Percentiles rank a stretch among this genome's conserved stretches.
phyloP scores from a whole-genome alignment of 2,888 invertebrate genomes.

The Antitype chi region DNA sequence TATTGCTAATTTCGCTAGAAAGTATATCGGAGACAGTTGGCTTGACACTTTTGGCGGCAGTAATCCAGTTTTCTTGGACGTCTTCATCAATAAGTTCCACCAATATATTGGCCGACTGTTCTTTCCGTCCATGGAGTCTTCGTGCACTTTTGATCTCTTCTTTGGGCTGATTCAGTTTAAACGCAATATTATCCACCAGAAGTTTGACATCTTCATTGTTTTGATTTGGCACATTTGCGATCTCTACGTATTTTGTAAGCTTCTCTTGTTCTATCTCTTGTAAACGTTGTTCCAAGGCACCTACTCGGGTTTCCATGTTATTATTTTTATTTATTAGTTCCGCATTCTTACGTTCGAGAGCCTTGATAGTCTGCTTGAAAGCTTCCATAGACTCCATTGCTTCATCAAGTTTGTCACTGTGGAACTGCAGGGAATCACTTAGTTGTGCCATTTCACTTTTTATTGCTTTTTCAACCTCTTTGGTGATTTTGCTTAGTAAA shows the following conservation, averaged over 20 bases:
- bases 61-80: constrained; percentile 1
- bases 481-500: neutral
- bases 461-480: neutral
- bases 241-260: neutral
- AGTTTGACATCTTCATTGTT: neutral
- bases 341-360: neutral
- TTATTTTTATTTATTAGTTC: neutral
- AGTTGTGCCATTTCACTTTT: neutral
- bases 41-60: constrained; percentile 16
- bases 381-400: constrained; percentile 5
- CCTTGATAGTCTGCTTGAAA: constrained; percentile 4
- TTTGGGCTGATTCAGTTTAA: too few species aligned
- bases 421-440: neutral
- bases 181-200: too few species aligned
- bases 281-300: neutral
- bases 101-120: too few species aligned
- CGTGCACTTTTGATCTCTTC: too few species aligned
- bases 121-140: too few species aligned
- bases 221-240: neutral
- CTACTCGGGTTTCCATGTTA: constrained; percentile 1
- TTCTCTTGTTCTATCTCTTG: constrained; percentile 8
- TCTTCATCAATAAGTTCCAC: too few species aligned
- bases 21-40: neutral
- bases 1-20: neutral
- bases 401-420: constrained; percentile 7